Evolutionary conservation across 1,140 invertebrate genomes (phyloP), one percentile per base, ranked within the genome.

Genomic region (Temnothorax longispinosus): DNA sequence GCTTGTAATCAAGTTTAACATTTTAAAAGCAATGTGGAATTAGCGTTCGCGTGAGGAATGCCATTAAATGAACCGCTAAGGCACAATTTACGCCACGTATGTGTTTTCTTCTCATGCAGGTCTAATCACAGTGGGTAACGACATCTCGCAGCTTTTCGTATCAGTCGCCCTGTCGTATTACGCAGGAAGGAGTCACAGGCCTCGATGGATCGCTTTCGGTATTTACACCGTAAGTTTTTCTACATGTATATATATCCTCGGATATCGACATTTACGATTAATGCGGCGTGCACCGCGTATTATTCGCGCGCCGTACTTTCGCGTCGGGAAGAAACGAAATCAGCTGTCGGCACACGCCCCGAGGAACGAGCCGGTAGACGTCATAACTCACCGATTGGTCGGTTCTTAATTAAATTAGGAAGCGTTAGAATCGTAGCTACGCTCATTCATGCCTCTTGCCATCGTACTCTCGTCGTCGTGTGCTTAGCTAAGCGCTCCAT

Each of bases 41-140:
- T 75, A 21, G 18, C 50, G 41, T 52, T 58, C 50, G 50, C 32
- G 32, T 58, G 35, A 56, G 27, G 72, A 7, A 15, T 27, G 35
- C 8, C 32, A 27, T 75, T 75, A 75, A 38, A 54, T 41, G 35
- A 75, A 75, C 41, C 21, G 35, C n/a, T 58, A 58, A 18, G 50
- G 6, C 72, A 56, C 72, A 60, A 58, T 84, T 72, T 64, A 35
- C 32, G 58, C 88, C 71, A 81, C 47, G n/a, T 44, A 41, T 38
- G 38, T 44, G 32, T 65, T 75, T 85, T 65, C 58, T 74, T 74
- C 72, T 13, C 11, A 75, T 71, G 11, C 90, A 97, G 96, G 97
- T 60, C 96, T 98, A 67, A 97, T 98, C 86, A 96, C 96, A 21
- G 96, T 97, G 67, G 97, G 97, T 15, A 97, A 97, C 93, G 97